Conservation (phyloP, 2,888 invertebrate genomes). For the Crepidodera aurea region DNA sequence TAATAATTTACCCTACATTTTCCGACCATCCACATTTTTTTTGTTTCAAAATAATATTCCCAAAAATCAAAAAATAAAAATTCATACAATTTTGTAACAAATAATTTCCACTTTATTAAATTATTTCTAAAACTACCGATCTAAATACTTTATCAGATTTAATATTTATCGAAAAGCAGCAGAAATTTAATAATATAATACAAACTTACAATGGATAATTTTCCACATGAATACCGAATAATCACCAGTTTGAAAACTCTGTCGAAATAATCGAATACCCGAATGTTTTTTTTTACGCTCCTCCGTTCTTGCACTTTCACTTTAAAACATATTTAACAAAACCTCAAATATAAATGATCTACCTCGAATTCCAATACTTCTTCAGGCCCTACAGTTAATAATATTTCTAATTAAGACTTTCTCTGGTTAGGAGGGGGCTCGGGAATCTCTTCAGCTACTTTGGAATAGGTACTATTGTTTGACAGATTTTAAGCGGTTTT, state of each 20-base stretch:
- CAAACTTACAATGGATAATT: not conserved
- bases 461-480: not conserved
- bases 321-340: not conserved
- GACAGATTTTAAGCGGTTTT: not conserved
- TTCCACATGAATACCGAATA: not conserved
- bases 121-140: too few relatives aligned
- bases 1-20: too few relatives aligned
- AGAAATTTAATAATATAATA: not conserved
- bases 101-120: too few relatives aligned
- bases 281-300: not conserved
- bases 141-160: too few relatives aligned
- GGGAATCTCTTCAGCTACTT: not conserved
- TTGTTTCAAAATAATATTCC: too few relatives aligned
- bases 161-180: too few relatives aligned
- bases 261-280: not conserved
- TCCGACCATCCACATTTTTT: too few relatives aligned
- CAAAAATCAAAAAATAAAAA: too few relatives aligned
- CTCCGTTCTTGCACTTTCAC: not conserved
- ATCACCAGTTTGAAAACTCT: not conserved
- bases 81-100: too few relatives aligned
- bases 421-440: not conserved
- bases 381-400: not conserved
- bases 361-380: not conserved
- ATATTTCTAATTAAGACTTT: not conserved
- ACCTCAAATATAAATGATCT: not conserved